Conservation (phyloP, 2,797 vertebrate species). For the Gobio occitaniae region DNA sequence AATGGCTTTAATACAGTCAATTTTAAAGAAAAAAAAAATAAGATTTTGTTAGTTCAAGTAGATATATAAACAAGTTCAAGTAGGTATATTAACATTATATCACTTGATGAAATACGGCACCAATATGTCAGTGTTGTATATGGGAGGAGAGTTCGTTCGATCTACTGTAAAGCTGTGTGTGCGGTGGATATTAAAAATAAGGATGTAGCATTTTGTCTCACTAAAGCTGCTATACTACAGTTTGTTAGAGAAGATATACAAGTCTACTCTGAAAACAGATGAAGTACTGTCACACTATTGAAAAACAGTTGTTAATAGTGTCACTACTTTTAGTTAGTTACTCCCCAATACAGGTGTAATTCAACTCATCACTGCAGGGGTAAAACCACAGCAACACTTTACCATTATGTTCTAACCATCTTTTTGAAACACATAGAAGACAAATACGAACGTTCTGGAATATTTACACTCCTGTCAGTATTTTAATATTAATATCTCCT, state of each 20-base stretch:
- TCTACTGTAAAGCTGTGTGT: neutral
- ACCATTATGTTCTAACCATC: constrained; percentile 1
- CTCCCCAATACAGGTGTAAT: neutral
- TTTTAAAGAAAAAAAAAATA: too few species aligned
- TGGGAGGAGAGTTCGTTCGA: neutral
- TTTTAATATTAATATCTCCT: constrained; percentile 17
- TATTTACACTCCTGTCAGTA: constrained; percentile 6
- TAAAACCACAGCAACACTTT: neutral
- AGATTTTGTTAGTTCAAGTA: too few species aligned
- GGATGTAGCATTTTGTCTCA: neutral
- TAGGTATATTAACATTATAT: too few species aligned
- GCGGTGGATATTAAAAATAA: neutral
- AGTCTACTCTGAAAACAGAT: neutral
- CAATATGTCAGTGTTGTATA: neutral
- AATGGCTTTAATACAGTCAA: too few species aligned
- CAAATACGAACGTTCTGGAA: neutral
- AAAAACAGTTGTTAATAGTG: neutral
- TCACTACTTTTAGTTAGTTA: neutral
- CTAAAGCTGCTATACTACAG: neutral
- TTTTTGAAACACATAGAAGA: neutral
- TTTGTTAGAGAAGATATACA: neutral
- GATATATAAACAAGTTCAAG: too few species aligned
- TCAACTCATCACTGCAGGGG: neutral
- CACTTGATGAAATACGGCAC: too few species aligned
- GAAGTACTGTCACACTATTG: neutral